These are phyloP conservation scores for Acronicta psi DNA, from an alignment of 2,888 invertebrate genomes.

Conservation along the genomic window DNA sequence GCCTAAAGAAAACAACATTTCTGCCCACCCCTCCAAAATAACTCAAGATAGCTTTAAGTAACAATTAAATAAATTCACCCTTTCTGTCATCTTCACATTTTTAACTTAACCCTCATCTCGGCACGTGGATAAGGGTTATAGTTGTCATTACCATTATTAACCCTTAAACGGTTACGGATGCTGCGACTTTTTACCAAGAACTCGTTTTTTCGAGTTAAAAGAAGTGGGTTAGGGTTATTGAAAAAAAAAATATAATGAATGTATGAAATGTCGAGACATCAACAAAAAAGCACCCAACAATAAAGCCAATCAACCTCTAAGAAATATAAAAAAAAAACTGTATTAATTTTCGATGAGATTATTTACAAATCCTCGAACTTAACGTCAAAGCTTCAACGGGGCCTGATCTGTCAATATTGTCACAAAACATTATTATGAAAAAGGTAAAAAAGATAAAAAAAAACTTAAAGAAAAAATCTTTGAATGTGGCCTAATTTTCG, in stretches of 20 bases:
- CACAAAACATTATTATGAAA: constrained; percentile 81
- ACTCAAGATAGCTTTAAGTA: constrained; percentile 37
- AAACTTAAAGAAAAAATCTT: constrained; percentile 63
- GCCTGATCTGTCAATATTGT: constrained; percentile 87
- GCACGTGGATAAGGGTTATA: constrained; percentile 80
- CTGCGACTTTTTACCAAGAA: constrained; percentile 67
- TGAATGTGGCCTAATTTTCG: constrained; percentile 88
- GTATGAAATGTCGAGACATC: constrained; percentile 68
- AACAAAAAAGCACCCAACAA: constrained; percentile 81
- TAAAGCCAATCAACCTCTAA: constrained; percentile 79
- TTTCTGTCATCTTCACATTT: constrained; percentile 53
- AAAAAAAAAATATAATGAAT: neutral
- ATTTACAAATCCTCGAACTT: constrained; percentile 84
- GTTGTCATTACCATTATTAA: constrained; percentile 73
- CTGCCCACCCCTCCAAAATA: constrained; percentile 9
- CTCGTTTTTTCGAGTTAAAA: constrained; percentile 48
- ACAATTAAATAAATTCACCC: constrained; percentile 52
- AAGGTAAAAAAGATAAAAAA: constrained; percentile 54
- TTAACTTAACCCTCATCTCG: constrained; percentile 75
- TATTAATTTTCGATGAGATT: constrained; percentile 87
- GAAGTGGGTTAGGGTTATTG: constrained; percentile 40
- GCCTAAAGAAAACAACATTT: constrained; percentile 1
- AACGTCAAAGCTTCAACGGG: constrained; percentile 68
- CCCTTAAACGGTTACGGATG: constrained; percentile 79
- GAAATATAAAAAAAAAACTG: constrained; percentile 73